Percentiles rank a stretch among this genome's conserved stretches.
Conservation (phyloP, 2,113 vertebrate species). For the Lepisosteus osseus region DNA sequence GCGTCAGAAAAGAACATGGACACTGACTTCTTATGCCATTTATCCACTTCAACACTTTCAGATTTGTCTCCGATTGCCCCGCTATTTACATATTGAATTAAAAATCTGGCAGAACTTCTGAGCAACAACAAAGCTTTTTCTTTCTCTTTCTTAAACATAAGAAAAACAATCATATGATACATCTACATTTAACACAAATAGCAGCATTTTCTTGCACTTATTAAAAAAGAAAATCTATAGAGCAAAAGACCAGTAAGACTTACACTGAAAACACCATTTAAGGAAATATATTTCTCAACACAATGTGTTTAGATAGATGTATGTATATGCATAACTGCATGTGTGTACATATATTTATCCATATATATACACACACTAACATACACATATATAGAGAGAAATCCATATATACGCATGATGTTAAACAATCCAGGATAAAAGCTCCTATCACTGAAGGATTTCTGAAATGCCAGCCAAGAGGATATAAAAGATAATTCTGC, state of each 20-base stretch:
- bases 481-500: constrained; percentile 17
- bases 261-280: constrained; percentile 50
- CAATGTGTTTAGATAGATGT: constrained; percentile 47
- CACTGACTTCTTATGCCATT: constrained; percentile 57
- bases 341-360: constrained; percentile 58
- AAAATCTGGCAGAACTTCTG: constrained; percentile 64
- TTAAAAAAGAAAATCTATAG: constrained; percentile 47
- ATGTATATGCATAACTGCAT: constrained; percentile 23
- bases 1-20: constrained; percentile 73
- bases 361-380: constrained; percentile 54
- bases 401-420: constrained; percentile 48
- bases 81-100: constrained; percentile 71
- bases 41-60: constrained; percentile 66
- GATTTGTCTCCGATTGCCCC: constrained; percentile 78
- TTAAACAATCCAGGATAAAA: constrained; percentile 54
- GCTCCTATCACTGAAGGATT: constrained; percentile 28
- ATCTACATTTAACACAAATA: constrained; percentile 66
- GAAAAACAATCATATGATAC: constrained; percentile 53
- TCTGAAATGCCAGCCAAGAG: constrained; percentile 52
- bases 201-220: constrained; percentile 71
- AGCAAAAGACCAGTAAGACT: constrained; percentile 46
- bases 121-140: constrained; percentile 52
- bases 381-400: constrained; percentile 45
- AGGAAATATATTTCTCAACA: constrained; percentile 51
- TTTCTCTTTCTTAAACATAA: constrained; percentile 51